Evolutionary conservation across 2,888 invertebrate genomes (phyloP).

Genomic region (Sarcophaga rosellei): DNA sequence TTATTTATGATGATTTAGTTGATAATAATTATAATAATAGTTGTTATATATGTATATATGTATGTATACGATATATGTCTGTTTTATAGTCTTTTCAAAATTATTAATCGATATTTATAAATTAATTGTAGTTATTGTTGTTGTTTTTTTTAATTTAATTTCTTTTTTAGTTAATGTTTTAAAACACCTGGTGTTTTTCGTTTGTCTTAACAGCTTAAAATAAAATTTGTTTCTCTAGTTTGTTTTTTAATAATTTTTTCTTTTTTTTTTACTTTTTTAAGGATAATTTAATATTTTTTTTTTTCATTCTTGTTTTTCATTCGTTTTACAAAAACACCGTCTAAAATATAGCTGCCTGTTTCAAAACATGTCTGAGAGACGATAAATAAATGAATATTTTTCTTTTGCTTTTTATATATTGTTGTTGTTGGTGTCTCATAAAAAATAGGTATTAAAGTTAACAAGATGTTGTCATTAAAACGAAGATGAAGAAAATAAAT

Average conservation of each 20-base stretch:
- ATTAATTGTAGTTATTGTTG: no score
- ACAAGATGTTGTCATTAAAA: conserved; percentile 25
- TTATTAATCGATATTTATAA: no score
- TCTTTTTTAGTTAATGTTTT: background rate
- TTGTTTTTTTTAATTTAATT: background rate
- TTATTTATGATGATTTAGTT: no score
- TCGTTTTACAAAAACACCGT: conserved; percentile 30
- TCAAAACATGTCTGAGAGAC: conserved; percentile 23
- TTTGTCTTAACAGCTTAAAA: background rate
- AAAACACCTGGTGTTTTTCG: conserved; percentile 21
- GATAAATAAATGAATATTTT: background rate
- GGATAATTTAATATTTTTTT: conserved; percentile 22
- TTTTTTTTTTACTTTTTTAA: background rate
- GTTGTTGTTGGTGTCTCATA: background rate
- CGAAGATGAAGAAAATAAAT: background rate
- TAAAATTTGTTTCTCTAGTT: background rate
- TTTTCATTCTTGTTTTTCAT: background rate
- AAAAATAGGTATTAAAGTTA: conserved; percentile 49
- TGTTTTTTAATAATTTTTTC: background rate
- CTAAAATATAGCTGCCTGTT: conserved; percentile 64
- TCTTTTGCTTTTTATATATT: background rate
- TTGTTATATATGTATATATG: no score
- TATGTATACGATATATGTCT: no score
- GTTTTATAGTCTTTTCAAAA: conserved; percentile 49
- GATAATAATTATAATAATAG: no score